A percentile compares a stretch with the other conserved stretches of the same genome.
Evolutionary conservation across 2,888 invertebrate species (phyloP).

Genomic region (Eupithecia vulgata): DNA sequence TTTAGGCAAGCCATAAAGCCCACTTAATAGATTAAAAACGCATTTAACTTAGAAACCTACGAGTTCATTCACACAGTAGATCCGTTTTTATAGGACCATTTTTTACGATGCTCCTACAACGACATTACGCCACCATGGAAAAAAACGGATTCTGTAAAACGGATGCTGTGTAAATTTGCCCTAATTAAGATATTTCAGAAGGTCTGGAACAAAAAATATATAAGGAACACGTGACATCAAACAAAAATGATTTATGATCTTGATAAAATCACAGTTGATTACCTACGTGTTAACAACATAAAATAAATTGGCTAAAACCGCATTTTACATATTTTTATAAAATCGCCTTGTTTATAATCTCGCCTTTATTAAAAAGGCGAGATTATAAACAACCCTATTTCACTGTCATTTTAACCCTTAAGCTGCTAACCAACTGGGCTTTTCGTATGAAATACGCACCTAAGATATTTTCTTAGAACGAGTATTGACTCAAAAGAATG

Average conservation of each 20-base stretch:
- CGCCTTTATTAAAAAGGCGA: too few species aligned
- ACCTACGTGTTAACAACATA: constrained; percentile 7
- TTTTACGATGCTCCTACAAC: too few species aligned
- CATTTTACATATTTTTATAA: constrained; percentile 50
- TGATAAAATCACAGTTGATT: constrained; percentile 6
- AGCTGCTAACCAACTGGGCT: constrained; percentile 40
- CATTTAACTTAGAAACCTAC: neutral
- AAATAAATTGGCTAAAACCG: constrained; percentile 43
- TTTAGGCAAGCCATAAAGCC: neutral
- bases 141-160: too few species aligned
- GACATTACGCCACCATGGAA: too few species aligned
- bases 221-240: neutral
- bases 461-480: neutral
- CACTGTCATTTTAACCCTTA: constrained; percentile 43
- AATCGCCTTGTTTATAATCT: too few species aligned
- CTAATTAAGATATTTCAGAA: neutral
- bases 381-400: too few species aligned
- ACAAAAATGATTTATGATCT: constrained; percentile 3
- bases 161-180: too few species aligned
- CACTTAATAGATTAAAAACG: neutral
- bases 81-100: too few species aligned
- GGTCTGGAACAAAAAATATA: neutral
- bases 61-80: too few species aligned
- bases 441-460: neutral
- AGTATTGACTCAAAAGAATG: neutral